Percentiles rank a stretch among this genome's conserved stretches.
Conservation (phyloP, 2,797 vertebrate genomes). For the Vireo griseus region DNA sequence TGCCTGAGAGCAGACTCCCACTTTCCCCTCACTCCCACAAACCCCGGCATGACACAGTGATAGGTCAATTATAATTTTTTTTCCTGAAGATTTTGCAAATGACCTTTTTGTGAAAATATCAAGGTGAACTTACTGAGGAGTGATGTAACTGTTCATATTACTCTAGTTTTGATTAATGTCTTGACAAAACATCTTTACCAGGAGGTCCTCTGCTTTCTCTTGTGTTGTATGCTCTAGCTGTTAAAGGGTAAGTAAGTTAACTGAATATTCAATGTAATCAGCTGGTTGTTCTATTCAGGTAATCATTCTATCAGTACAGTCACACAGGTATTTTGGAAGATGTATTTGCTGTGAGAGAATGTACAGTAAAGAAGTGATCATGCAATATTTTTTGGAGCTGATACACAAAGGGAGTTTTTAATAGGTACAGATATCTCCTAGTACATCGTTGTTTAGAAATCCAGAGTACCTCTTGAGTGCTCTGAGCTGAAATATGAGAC, state of each 20-base stretch:
- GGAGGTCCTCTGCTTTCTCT: background rate
- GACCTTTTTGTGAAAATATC: background rate
- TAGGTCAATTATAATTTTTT: background rate
- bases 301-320: background rate
- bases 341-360: background rate
- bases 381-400: background rate
- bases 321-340: background rate
- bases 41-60: background rate
- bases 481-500: background rate
- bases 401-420: background rate
- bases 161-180: constrained; percentile 26
- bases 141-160: background rate
- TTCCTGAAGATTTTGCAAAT: constrained; percentile 17
- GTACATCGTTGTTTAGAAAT: background rate
- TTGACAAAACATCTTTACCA: background rate
- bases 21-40: background rate
- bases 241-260: constrained; percentile 37
- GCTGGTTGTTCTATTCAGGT: background rate
- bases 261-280: constrained; percentile 53
- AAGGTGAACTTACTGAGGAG: constrained; percentile 15
- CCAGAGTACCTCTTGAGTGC: background rate
- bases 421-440: background rate
- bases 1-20: background rate
- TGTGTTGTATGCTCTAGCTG: background rate
- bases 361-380: background rate